Base-by-base conservation (phyloP, 2,888 invertebrate species). In the Petrolisthes manimaculis region DNA sequence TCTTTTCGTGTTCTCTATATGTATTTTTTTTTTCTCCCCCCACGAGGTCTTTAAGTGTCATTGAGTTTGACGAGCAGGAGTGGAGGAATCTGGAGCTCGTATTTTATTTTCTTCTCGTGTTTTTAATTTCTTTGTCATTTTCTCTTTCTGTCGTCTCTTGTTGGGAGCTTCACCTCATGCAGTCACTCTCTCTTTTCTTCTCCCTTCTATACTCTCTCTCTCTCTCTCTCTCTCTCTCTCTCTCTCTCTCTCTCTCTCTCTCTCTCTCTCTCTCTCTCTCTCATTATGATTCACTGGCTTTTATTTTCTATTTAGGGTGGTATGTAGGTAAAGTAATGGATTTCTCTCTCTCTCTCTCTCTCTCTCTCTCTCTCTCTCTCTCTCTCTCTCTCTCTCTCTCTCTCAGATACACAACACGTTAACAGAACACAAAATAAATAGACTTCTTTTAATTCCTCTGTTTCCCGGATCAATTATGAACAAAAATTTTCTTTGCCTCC, bases 301-400 rank as follows among this genome's bases (percentile, higher is more conserved):
- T 61, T 61, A 61, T 61, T 61, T 75, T 18, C 54, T 56, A 1
- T 14, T 21, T 37, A 37, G 37, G 37, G 37, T 37, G 37, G 37
- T 37, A 37, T 37, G 37, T 37, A 37, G 37, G 37, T 1, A 37
- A 37, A 37, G 37, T 37, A 0, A 37, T 37, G 37, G 37, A 37
- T n/a, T 8, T n/a, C 71, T n/a, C 21, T 71, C 71, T 71, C 71
- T n/a, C 71, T 12, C 71, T 18, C 12, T 71, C 71, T 71, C 71
- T 55, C 56, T 55, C 56, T 55, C 81, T 81, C 56, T 55, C 56
- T 55, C 56, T 81, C 56, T 81, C 56, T 18, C 56, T 81, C 56
- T 18, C 56, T 81, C 56, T 81, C 81, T 55, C 54, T 81, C 81
- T 55, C 55, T 71, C 71, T n/a, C 21, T 21, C 21, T n/a, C n/a